Base-by-base conservation (phyloP, 2,113 vertebrate species). In the Mobula birostris region DNA sequence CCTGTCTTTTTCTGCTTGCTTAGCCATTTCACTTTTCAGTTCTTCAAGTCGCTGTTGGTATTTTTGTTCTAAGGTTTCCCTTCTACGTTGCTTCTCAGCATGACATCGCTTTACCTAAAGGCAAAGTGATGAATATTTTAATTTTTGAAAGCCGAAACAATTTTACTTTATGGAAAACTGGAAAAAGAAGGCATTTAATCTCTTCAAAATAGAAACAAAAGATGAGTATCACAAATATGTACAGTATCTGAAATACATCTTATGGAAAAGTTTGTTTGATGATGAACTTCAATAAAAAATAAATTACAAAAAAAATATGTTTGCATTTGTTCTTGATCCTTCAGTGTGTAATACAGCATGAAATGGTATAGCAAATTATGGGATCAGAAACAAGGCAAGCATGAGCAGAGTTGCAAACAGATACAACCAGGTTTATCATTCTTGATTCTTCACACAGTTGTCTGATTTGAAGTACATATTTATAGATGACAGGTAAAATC, bases 41-140 rank as follows among this genome's bases (percentile, higher is more conserved):
- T 97, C 95, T 88, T 97, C 96, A 63, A 99, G 96, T 94, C 94
- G 96, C 72, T 94, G 95, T 94, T 97, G 96, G 94, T 98, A 97
- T 95, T 96, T 97, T 95, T 95, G 95, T 96, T 97, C 97, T 95
- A 97, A 96, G 91, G 96, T 96, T 95, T 97, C 96, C 96, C 97
- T 97, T 95, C 96, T 97, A 94, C 95, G 96, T 95, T 97, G 96
- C 96, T 98, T 98, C 95, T 97, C 96, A 94, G 97, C 96, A 96
- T 97, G 96, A 96, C 98, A 98, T 95, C 97, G 97, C 95, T 96
- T 97, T 95, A 99, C 95, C 99, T 99, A 95, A 21, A 91, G 94
- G 61, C 94, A 72, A 94, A 66, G 48, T 77, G 66, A 61, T 87
- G 32, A 17, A 58, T 24, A 78, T 74, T 48, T 74, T 56, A 93